Conservation (phyloP, 2,888 invertebrate genomes). For the Hyppa rectilinea region DNA sequence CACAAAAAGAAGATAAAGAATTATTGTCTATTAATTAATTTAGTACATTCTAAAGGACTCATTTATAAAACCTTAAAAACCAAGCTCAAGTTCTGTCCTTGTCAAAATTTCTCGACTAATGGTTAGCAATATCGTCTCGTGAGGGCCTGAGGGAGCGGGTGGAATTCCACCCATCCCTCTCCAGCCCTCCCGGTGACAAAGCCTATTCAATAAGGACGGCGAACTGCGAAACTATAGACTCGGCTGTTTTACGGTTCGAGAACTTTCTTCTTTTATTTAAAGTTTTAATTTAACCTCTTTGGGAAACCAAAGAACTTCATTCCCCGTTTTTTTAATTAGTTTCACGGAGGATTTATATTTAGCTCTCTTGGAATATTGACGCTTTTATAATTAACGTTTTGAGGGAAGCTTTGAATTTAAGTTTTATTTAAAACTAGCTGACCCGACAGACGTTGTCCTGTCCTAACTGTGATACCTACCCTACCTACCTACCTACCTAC, state of each 20-base stretch:
- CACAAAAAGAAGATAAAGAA: no score
- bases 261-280: conserved; percentile 35
- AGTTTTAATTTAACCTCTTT: conserved; percentile 30
- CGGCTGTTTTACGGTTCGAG: conserved; percentile 32
- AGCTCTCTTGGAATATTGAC: no score
- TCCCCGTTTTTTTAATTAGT: conserved; percentile 7
- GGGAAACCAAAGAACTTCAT: conserved; percentile 31
- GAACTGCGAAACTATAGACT: conserved; percentile 63
- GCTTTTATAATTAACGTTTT: no score
- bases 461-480: no score
- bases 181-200: conserved; percentile 64
- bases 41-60: not conserved
- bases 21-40: no score
- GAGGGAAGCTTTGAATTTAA: not conserved
- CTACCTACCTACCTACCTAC: no score
- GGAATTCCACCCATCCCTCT: conserved; percentile 65
- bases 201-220: conserved; percentile 72
- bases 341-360: not conserved
- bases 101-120: conserved; percentile 72
- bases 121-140: conserved; percentile 69
- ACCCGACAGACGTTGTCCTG: no score
- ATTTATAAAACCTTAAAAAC: conserved; percentile 17
- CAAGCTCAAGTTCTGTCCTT: conserved; percentile 44
- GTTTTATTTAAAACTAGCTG: not conserved
- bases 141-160: conserved; percentile 56